These are phyloP conservation scores for Caenorhabditis drosophilae DNA, from an alignment of 2,888 invertebrate species.

Conservation along the genomic window DNA sequence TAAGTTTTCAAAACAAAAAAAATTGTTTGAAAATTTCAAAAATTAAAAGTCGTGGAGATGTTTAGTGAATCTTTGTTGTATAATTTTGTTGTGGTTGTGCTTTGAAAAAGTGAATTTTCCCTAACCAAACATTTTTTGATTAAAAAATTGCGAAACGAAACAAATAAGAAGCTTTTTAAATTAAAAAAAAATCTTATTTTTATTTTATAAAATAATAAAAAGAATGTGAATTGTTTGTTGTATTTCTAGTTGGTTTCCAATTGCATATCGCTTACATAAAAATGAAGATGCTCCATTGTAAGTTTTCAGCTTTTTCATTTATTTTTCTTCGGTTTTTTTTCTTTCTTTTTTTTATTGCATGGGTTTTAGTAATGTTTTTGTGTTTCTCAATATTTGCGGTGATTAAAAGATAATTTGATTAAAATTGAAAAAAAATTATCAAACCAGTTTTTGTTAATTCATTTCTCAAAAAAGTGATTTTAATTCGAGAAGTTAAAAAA, in stretches of 20 bases:
- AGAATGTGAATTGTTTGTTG: too few relatives aligned
- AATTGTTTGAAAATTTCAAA: not conserved
- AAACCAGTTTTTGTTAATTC: too few relatives aligned
- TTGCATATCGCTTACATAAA: constrained; percentile 36
- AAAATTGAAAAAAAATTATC: not conserved
- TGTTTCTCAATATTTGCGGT: not conserved
- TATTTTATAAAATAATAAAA: too few relatives aligned
- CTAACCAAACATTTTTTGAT: too few relatives aligned
- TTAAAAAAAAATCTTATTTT: too few relatives aligned
- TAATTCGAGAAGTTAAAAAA: too few relatives aligned
- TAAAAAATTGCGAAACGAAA: too few relatives aligned
- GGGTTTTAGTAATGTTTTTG: constrained; percentile 4
- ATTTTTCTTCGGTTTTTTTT: constrained; percentile 7
- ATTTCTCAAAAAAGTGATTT: too few relatives aligned
- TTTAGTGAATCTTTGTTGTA: not conserved
- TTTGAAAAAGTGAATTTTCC: too few relatives aligned
- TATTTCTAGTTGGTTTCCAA: constrained; percentile 40
- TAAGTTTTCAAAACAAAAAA: constrained; percentile 32
- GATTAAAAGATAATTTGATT: not conserved
- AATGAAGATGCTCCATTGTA: constrained; percentile 30
- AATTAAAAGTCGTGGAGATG: not conserved
- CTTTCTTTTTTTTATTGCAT: not conserved
- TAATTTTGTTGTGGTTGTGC: constrained; percentile 17
- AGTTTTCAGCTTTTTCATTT: too few relatives aligned
- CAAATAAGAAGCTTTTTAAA: too few relatives aligned